phyloP scores from a whole-genome alignment of 2,113 vertebrate species.

The Siphamia tubifer region DNA sequence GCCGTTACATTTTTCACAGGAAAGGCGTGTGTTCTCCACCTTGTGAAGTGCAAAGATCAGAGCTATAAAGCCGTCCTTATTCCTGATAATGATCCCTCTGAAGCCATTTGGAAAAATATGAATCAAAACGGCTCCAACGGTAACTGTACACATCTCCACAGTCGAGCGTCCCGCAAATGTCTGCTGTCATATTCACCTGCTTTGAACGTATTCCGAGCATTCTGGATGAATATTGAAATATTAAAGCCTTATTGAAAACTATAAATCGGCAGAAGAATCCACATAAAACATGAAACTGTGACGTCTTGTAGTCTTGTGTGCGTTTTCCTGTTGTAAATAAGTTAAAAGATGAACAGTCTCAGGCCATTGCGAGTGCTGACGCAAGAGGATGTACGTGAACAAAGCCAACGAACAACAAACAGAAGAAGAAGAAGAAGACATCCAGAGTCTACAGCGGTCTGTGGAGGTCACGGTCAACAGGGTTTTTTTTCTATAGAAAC shows the following conservation, averaged over 20 bases:
- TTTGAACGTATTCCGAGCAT: no score
- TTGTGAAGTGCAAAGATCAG: constrained; percentile 57
- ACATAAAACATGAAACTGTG: background rate
- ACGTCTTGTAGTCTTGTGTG: background rate
- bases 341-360: constrained; percentile 28
- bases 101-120: constrained; percentile 12
- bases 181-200: no score
- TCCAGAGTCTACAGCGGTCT: constrained; percentile 26
- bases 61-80: constrained; percentile 35
- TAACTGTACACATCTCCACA: background rate
- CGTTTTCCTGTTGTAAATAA: constrained; percentile 1
- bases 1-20: constrained; percentile 53
- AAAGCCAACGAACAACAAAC: constrained; percentile 23
- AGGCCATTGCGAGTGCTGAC: constrained; percentile 24
- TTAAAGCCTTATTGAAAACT: background rate
- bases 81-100: constrained; percentile 28
- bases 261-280: background rate
- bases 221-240: background rate
- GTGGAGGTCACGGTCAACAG: constrained; percentile 1
- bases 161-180: background rate
- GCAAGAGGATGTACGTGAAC: constrained; percentile 16
- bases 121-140: constrained; percentile 18
- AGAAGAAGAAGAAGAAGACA: constrained; percentile 52
- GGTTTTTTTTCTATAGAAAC: no score
- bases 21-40: constrained; percentile 31